These are phyloP conservation scores for Tauraco hartlaubi DNA, from an alignment of 2,797 vertebrate species.

Conservation along the genomic window DNA sequence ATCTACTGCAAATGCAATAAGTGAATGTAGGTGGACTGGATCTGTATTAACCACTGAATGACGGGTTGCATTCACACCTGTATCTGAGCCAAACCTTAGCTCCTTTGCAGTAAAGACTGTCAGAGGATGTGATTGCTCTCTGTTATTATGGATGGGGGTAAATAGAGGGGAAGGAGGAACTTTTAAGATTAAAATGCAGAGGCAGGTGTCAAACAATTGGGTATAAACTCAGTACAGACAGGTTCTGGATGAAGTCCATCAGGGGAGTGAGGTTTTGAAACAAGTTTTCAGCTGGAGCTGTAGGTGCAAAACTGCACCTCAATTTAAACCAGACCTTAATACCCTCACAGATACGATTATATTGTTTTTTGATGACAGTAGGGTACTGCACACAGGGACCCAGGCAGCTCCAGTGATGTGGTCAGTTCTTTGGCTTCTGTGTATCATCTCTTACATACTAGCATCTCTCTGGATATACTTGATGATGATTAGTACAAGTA, in stretches of 20 bases:
- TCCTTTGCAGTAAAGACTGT: background rate
- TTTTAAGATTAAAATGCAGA: background rate
- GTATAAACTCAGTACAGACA: background rate
- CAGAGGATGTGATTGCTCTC: background rate
- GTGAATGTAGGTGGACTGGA: constrained; percentile 68
- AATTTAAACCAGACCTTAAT: background rate
- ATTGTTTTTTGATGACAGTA: background rate
- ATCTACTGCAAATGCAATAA: constrained; percentile 46
- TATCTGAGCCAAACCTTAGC: constrained; percentile 7
- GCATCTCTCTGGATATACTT: background rate
- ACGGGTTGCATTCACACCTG: background rate
- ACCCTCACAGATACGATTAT: background rate
- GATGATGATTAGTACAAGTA: background rate
- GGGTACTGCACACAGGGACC: background rate
- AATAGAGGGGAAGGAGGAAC: background rate
- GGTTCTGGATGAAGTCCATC: background rate
- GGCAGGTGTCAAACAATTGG: background rate
- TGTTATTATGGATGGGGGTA: background rate
- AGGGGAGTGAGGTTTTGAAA: background rate
- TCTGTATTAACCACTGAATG: constrained; percentile 41
- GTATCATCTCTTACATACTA: background rate
- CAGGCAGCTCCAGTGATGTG: background rate
- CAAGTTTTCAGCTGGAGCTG: background rate
- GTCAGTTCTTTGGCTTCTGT: background rate
- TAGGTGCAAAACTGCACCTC: background rate